Conservation (phyloP, 1,140 invertebrate genomes). For the Formica exsecta region DNA sequence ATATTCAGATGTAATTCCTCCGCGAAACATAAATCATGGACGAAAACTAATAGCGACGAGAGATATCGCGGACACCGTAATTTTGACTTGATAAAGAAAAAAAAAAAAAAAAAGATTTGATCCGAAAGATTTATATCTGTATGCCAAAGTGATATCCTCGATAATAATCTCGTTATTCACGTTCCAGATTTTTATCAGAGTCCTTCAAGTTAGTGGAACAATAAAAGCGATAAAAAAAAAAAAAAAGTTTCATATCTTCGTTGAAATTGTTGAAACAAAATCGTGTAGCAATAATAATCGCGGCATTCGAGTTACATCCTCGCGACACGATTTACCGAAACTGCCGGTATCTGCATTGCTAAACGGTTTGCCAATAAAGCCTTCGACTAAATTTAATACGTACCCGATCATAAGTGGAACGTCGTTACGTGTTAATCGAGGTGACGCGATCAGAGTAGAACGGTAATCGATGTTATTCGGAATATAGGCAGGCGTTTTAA, state of each 20-base stretch:
- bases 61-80: background rate
- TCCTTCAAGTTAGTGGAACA: background rate
- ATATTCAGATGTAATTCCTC: conserved; percentile 65
- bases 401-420: conserved; percentile 36
- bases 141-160: background rate
- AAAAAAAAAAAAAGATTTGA: background rate
- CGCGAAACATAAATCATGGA: conserved; percentile 37
- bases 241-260: background rate
- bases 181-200: conserved; percentile 5
- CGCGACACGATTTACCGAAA: conserved; percentile 30
- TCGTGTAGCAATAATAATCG: background rate
- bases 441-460: conserved; percentile 17
- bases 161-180: conserved; percentile 10
- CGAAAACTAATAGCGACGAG: background rate
- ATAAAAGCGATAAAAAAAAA: conserved; percentile 6
- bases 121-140: conserved; percentile 9
- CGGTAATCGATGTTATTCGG: conserved; percentile 30
- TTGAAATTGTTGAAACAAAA: background rate
- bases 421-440: conserved; percentile 30
- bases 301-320: background rate
- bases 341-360: conserved; percentile 13
- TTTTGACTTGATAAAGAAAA: conserved; percentile 1
- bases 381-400: conserved; percentile 51
- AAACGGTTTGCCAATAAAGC: conserved; percentile 37
- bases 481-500: conserved; percentile 59